Evolutionary conservation across 1,140 invertebrate genomes (phyloP).

Genomic region (Hylyphantes graminicola): DNA sequence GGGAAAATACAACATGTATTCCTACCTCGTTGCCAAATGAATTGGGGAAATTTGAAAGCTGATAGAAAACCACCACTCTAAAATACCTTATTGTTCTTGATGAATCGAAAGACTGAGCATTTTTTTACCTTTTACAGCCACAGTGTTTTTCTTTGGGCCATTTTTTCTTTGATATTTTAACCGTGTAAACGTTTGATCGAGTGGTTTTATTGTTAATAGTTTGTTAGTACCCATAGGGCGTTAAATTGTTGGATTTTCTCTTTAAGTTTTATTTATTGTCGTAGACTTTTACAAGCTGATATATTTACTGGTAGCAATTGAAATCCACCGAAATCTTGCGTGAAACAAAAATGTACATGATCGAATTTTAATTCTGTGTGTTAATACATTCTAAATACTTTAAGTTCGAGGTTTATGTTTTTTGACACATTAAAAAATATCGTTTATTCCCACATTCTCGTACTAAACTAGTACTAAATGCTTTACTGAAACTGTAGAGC

Average conservation of each 20-base stretch:
- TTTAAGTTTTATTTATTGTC: background rate
- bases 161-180: conserved; percentile 4
- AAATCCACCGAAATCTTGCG: no score
- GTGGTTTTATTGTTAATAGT: conserved; percentile 22
- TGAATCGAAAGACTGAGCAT: conserved; percentile 23
- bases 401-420: no score
- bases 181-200: conserved; percentile 43
- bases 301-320: no score
- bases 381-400: no score
- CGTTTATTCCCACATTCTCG: no score
- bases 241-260: conserved; percentile 14
- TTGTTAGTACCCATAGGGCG: background rate
- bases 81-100: conserved; percentile 52
- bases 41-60: conserved; percentile 3
- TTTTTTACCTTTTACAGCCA: background rate
- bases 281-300: background rate
- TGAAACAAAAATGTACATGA: no score
- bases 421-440: no score
- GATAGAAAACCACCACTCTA: conserved; percentile 9
- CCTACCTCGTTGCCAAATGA: conserved; percentile 29
- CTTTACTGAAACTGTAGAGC: no score
- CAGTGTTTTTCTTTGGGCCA: no score
- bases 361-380: no score
- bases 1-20: conserved; percentile 42
- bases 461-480: no score